Percentiles rank a stretch among this genome's conserved stretches.
Evolutionary conservation across 2,797 vertebrate genomes (phyloP).

Genomic region (Serranus cabrilla): DNA sequence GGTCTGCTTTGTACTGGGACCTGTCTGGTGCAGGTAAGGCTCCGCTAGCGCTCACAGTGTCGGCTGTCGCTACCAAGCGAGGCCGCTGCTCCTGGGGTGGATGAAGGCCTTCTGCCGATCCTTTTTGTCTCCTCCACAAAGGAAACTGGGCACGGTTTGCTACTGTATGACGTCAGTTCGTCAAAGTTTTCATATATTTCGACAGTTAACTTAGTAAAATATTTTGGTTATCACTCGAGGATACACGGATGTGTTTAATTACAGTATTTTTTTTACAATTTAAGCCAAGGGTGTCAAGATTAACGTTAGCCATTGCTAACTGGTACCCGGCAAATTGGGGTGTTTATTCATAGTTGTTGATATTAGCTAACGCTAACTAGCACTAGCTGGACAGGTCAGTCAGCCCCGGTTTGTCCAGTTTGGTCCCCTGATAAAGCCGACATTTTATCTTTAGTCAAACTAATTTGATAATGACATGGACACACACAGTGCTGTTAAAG

Average conservation of each 20-base stretch:
- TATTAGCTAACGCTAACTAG: conserved; percentile 5
- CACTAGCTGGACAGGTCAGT: neutral
- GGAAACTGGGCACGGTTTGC: conserved; percentile 62
- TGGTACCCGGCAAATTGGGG: conserved; percentile 59
- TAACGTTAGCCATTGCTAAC: conserved; percentile 74
- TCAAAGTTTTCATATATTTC: conserved; percentile 66
- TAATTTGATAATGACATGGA: neutral
- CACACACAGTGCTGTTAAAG: neutral
- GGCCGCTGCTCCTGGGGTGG: conserved; percentile 74
- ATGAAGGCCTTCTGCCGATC: conserved; percentile 75
- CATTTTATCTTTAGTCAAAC: neutral
- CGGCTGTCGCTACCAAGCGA: conserved; percentile 63
- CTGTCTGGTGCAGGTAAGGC: conserved; percentile 88
- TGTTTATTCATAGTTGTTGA: conserved; percentile 58
- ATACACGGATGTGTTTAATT: neutral
- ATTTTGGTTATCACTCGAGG: neutral
- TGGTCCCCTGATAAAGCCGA: neutral
- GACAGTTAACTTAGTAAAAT: neutral
- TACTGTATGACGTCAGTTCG: conserved; percentile 74
- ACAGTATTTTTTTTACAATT: conserved; percentile 21
- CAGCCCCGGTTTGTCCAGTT: neutral
- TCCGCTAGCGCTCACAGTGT: conserved; percentile 16
- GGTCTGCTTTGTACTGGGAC: conserved; percentile 86
- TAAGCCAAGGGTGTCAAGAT: conserved; percentile 43
- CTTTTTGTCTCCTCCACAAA: conserved; percentile 82